Evolutionary conservation across 2,888 invertebrate species (phyloP).

Genomic region (Chrysopilus asiliformis): DNA sequence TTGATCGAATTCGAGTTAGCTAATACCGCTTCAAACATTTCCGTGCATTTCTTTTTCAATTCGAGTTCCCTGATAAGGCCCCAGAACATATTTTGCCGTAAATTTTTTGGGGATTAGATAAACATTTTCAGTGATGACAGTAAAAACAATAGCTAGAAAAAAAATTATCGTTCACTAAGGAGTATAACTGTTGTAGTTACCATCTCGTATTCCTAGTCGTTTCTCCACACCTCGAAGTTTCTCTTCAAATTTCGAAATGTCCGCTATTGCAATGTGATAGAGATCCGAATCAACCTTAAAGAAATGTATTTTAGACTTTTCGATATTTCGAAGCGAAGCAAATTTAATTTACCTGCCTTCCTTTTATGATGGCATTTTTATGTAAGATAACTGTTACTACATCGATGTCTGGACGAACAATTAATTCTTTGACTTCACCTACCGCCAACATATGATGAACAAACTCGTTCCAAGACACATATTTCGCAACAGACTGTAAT

Average conservation of each 20-base stretch:
- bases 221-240: slow-evolving; percentile 76
- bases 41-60: too few relatives aligned
- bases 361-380: slow-evolving; percentile 78
- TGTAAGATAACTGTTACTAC: slow-evolving; percentile 72
- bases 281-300: slow-evolving; percentile 46
- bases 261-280: slow-evolving; percentile 75
- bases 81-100: too few relatives aligned
- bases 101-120: too few relatives aligned
- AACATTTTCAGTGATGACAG: too few relatives aligned
- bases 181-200: slow-evolving; percentile 34
- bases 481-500: slow-evolving; percentile 38
- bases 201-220: slow-evolving; percentile 64
- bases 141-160: too few relatives aligned
- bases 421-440: slow-evolving; percentile 83
- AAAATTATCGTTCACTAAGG: not conserved
- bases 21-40: too few relatives aligned
- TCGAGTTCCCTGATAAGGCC: too few relatives aligned
- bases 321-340: slow-evolving; percentile 6
- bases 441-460: slow-evolving; percentile 85
- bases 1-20: too few relatives aligned
- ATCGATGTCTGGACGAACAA: slow-evolving; percentile 72
- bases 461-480: slow-evolving; percentile 95
- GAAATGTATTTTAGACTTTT: not conserved
- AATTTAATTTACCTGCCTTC: slow-evolving; percentile 38
- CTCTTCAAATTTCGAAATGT: slow-evolving; percentile 75